These are phyloP conservation scores for Plotosus lineatus DNA, from an alignment of 2,113 vertebrate genomes.

Conservation along the genomic window DNA sequence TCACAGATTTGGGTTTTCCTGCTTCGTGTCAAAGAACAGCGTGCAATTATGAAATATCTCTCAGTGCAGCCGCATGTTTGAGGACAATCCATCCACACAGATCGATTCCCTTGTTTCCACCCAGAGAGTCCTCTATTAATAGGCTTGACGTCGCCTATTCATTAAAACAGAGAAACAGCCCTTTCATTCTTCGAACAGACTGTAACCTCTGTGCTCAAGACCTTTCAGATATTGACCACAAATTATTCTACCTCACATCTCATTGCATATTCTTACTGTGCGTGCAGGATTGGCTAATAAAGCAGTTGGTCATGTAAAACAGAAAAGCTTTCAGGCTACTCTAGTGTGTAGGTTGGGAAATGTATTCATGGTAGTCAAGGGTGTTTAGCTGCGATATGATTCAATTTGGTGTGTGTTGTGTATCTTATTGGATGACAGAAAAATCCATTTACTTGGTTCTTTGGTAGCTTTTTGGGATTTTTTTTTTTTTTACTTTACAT, in stretches of 20 bases:
- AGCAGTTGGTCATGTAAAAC: neutral
- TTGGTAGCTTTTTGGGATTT: neutral
- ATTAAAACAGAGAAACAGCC: constrained; percentile 44
- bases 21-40: constrained; percentile 15
- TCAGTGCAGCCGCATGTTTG: neutral
- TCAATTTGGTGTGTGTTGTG: neutral
- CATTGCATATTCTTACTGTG: constrained; percentile 15
- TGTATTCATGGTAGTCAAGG: neutral
- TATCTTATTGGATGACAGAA: neutral
- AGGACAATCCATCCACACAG: constrained; percentile 26
- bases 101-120: constrained; percentile 30
- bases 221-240: constrained; percentile 44
- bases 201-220: constrained; percentile 40
- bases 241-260: constrained; percentile 36
- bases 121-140: constrained; percentile 44
- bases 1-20: neutral
- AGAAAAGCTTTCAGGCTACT: constrained; percentile 16
- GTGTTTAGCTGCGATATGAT: constrained; percentile 12
- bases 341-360: neutral
- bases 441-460: neutral
- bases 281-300: constrained; percentile 6
- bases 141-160: constrained; percentile 38
- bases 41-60: constrained; percentile 25
- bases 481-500: neutral
- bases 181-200: constrained; percentile 35